These are phyloP conservation scores for Plagodis dolabraria DNA, from an alignment of 2,888 invertebrate genomes.

Conservation along the genomic window DNA sequence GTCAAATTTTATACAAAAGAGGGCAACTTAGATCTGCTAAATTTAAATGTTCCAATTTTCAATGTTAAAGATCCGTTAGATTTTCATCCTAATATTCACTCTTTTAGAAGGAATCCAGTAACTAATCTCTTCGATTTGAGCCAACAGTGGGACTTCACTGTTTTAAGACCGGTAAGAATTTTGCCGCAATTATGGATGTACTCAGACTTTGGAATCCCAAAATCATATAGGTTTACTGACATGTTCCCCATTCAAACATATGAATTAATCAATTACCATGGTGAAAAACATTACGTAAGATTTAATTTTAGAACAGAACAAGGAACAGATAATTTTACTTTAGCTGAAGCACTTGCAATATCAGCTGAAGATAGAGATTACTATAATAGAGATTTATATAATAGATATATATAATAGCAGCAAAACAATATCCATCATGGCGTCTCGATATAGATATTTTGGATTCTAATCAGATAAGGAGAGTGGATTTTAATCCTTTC, in stretches of 20 bases:
- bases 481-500: conserved; percentile 69
- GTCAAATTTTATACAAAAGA: conserved; percentile 55
- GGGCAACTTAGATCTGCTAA: conserved; percentile 56
- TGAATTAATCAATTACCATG: conserved; percentile 90
- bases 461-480: conserved; percentile 63
- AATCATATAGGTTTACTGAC: conserved; percentile 94
- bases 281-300: conserved; percentile 90
- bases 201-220: conserved; percentile 94
- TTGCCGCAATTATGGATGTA: conserved; percentile 91
- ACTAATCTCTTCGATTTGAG: conserved; percentile 65
- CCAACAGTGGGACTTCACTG: conserved; percentile 81
- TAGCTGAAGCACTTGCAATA: conserved; percentile 86
- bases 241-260: conserved; percentile 96
- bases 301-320: conserved; percentile 95
- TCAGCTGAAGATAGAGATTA: conserved; percentile 92
- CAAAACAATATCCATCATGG: conserved; percentile 82
- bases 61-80: conserved; percentile 81
- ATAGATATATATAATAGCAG: conserved; percentile 91
- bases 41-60: conserved; percentile 84
- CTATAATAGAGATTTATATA: conserved; percentile 91
- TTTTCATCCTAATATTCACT: conserved; percentile 81
- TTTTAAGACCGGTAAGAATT: conserved; percentile 85
- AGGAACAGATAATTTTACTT: conserved; percentile 89
- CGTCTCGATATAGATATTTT: conserved; percentile 71
- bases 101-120: conserved; percentile 82